These are phyloP conservation scores for Dolomedes plantarius DNA, from an alignment of 2,888 invertebrate species.

Conservation along the genomic window DNA sequence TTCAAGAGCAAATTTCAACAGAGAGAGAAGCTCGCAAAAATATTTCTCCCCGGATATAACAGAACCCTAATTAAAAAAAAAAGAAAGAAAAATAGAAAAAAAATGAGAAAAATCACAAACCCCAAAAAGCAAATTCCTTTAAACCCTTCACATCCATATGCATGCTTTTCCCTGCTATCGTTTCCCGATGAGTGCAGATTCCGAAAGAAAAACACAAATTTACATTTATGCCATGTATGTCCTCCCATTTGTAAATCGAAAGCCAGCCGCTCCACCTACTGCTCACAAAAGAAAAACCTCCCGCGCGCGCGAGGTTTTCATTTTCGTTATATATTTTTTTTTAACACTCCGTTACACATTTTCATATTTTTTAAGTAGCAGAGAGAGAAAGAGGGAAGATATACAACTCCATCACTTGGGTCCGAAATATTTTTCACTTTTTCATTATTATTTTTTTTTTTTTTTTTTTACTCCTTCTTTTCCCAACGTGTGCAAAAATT, in stretches of 20 bases:
- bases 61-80: neutral
- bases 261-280: neutral
- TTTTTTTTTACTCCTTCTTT: neutral
- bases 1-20: too few species aligned
- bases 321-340: slow-evolving; percentile 34
- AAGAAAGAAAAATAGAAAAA: neutral
- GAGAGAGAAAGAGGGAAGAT: neutral
- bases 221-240: slow-evolving; percentile 3
- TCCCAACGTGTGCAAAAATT: slow-evolving; percentile 23
- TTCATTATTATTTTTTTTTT: slow-evolving; percentile 23
- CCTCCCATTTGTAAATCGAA: slow-evolving; percentile 14
- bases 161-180: slow-evolving; percentile 1
- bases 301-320: neutral
- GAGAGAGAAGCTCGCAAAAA: too few species aligned
- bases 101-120: neutral
- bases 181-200: slow-evolving; percentile 4
- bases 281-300: neutral
- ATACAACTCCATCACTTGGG: neutral
- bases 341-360: slow-evolving; percentile 63
- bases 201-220: slow-evolving; percentile 10
- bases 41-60: too few species aligned
- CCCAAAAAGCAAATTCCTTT: neutral
- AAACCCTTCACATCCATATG: slow-evolving; percentile 5
- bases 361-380: slow-evolving; percentile 45
- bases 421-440: neutral